phyloP scores from a whole-genome alignment of 1,140 invertebrate genomes.

The Tribolium castaneum region DNA sequence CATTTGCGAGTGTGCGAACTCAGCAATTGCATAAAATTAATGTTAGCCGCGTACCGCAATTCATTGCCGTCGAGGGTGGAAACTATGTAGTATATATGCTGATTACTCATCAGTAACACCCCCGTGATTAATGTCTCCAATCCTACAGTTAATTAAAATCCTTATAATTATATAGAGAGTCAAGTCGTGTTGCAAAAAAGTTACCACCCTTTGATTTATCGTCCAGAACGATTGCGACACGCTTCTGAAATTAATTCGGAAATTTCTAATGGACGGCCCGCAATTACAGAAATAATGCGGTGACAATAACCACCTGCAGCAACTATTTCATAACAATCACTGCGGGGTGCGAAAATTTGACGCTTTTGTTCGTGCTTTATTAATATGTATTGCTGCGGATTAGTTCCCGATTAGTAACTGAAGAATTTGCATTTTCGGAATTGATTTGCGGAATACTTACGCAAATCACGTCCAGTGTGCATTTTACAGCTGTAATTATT shows the following conservation, averaged over 20 bases:
- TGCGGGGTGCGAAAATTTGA: not conserved
- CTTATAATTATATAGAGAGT: constrained; percentile 54
- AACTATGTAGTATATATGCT: constrained; percentile 49
- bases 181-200: constrained; percentile 45
- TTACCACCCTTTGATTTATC: constrained; percentile 46
- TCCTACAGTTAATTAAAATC: constrained; percentile 57
- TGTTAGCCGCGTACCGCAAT: constrained; percentile 49
- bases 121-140: constrained; percentile 56
- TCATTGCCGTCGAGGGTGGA: constrained; percentile 47
- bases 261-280: constrained; percentile 16
- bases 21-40: constrained; percentile 53
- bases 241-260: constrained; percentile 28
- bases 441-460: not conserved
- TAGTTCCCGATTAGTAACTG: not conserved
- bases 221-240: constrained; percentile 25
- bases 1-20: constrained; percentile 47
- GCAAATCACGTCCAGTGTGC: not conserved
- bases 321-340: not conserved
- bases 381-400: not conserved
- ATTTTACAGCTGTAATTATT: not conserved
- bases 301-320: constrained; percentile 23
- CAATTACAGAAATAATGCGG: constrained; percentile 10
- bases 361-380: not conserved
- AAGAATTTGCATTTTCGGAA: not conserved
- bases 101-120: constrained; percentile 58